phyloP scores from a whole-genome alignment of 2,888 invertebrate genomes.

The Conomelus anceps region DNA sequence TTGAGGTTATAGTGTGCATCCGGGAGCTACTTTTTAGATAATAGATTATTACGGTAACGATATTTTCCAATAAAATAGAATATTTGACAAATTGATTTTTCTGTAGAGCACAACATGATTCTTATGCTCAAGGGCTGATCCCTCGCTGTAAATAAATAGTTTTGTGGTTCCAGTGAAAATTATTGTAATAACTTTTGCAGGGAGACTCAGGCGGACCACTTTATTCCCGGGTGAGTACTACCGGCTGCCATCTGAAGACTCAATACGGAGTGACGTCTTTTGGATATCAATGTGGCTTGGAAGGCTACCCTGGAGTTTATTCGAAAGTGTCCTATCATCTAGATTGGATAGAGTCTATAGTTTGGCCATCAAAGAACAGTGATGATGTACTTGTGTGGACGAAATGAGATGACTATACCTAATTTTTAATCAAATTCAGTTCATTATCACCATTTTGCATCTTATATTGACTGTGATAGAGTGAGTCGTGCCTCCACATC shows the following conservation, averaged over 20 bases:
- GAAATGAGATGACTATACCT: too few species aligned
- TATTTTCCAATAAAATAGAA: too few species aligned
- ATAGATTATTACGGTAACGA: too few species aligned
- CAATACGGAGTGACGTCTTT: background rate
- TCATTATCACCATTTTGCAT: background rate
- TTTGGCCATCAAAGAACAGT: background rate
- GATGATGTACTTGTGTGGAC: background rate
- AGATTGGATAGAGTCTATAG: background rate
- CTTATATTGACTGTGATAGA: background rate
- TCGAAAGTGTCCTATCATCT: background rate
- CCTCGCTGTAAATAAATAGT: too few species aligned
- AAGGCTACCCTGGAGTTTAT: background rate
- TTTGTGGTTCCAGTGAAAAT: too few species aligned
- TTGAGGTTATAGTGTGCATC: too few species aligned
- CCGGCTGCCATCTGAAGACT: background rate
- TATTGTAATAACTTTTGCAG: conserved; percentile 46
- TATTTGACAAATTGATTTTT: too few species aligned
- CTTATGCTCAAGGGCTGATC: too few species aligned
- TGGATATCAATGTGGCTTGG: background rate
- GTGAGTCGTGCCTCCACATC: background rate
- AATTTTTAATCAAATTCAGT: background rate
- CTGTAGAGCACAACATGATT: too few species aligned
- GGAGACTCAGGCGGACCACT: conserved; percentile 71
- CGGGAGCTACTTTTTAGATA: too few species aligned
- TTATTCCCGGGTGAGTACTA: background rate